Conservation (phyloP, 2,797 vertebrate genomes). For the Anniella stebbinsi region DNA sequence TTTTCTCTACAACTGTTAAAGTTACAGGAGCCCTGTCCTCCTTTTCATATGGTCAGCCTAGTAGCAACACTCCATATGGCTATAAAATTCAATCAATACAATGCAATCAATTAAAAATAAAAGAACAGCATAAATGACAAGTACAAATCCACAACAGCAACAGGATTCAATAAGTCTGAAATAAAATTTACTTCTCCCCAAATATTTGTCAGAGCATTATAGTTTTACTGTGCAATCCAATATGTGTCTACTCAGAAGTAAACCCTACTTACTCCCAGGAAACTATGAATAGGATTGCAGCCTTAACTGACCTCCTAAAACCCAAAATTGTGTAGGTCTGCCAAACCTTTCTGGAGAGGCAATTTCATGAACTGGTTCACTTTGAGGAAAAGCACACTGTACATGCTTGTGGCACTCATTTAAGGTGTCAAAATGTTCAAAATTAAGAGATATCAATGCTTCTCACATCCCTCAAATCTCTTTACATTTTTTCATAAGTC, state of each 20-base stretch:
- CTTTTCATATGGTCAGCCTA: no score
- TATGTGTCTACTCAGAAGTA: no score
- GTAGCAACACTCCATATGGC: background rate
- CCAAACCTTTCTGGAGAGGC: background rate
- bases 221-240: background rate
- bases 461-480: background rate
- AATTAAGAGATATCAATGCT: background rate
- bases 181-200: background rate
- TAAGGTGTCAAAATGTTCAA: background rate
- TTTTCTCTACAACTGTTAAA: no score
- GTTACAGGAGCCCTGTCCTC: no score
- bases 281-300: no score
- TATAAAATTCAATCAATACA: background rate
- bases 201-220: background rate
- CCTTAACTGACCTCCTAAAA: background rate
- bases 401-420: background rate
- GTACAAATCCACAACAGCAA: background rate
- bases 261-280: no score
- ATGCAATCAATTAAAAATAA: conserved; percentile 16
- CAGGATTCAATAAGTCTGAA: background rate
- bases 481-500: background rate
- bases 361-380: background rate
- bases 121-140: background rate
- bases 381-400: background rate
- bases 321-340: background rate